phyloP scores from a whole-genome alignment of 2,797 vertebrate species.

The Gymnothorax javanicus region DNA sequence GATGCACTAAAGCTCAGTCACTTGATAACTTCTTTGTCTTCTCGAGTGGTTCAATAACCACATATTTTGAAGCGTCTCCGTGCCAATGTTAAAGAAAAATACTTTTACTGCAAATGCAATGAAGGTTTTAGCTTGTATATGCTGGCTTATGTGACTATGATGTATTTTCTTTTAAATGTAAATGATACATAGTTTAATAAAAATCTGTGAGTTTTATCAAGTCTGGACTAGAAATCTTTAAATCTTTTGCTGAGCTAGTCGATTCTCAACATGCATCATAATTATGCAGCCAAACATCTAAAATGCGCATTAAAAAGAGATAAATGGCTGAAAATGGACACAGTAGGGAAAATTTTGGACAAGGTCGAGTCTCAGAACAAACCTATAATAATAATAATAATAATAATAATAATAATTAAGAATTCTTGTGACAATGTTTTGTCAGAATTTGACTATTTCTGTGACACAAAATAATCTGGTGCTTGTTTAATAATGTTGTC shows the following conservation, averaged over 20 bases:
- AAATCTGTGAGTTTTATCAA: not conserved
- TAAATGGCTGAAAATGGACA: not conserved
- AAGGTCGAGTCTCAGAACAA: not conserved
- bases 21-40: constrained; percentile 60
- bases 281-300: not conserved
- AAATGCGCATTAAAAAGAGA: not conserved
- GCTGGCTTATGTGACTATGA: not conserved
- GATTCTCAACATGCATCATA: not conserved
- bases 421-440: not conserved
- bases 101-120: too few species aligned
- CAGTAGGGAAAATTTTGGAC: not conserved
- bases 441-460: too few species aligned
- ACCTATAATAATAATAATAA: not conserved
- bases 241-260: not conserved
- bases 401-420: not conserved
- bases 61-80: constrained; percentile 77
- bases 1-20: constrained; percentile 55
- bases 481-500: too few species aligned
- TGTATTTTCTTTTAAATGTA: not conserved
- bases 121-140: not conserved
- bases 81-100: constrained; percentile 74
- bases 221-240: not conserved
- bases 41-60: constrained; percentile 64
- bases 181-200: not conserved
- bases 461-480: too few species aligned